Percentiles rank a stretch among this genome's conserved stretches.
Conservation (phyloP, 2,888 invertebrate genomes). For the Dichetophora obliterata region DNA sequence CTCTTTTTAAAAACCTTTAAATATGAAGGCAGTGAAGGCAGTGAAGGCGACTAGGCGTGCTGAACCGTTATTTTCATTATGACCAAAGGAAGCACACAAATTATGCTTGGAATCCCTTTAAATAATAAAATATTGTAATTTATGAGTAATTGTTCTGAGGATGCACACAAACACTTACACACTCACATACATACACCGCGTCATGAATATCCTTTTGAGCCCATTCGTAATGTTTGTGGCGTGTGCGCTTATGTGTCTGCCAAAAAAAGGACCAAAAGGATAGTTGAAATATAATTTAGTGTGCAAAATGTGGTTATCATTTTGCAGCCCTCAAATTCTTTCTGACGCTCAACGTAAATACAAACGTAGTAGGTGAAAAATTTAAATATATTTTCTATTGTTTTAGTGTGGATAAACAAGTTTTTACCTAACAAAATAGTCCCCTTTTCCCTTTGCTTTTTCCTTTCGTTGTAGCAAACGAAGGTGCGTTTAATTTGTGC, state of each 20-base stretch:
- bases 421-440: neutral
- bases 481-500: conserved; percentile 18
- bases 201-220: neutral
- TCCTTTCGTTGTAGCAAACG: neutral
- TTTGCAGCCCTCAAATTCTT: neutral
- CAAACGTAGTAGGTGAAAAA: neutral
- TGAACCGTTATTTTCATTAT: neutral
- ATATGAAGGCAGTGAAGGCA: neutral
- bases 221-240: conserved; percentile 22
- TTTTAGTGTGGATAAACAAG: too few relatives aligned
- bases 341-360: neutral
- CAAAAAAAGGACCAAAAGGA: neutral
- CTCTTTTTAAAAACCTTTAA: conserved; percentile 10
- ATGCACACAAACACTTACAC: neutral
- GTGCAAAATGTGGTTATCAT: conserved; percentile 4
- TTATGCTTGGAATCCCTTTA: neutral
- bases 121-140: conserved; percentile 12
- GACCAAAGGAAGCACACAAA: neutral
- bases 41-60: neutral
- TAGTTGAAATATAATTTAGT: neutral
- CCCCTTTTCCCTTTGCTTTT: neutral
- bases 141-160: conserved; percentile 3
- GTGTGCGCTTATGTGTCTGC: neutral
- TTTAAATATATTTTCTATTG: neutral
- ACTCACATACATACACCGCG: neutral